Evolutionary conservation across 1,140 invertebrate species (phyloP).

Genomic region (Spodoptera frugiperda): DNA sequence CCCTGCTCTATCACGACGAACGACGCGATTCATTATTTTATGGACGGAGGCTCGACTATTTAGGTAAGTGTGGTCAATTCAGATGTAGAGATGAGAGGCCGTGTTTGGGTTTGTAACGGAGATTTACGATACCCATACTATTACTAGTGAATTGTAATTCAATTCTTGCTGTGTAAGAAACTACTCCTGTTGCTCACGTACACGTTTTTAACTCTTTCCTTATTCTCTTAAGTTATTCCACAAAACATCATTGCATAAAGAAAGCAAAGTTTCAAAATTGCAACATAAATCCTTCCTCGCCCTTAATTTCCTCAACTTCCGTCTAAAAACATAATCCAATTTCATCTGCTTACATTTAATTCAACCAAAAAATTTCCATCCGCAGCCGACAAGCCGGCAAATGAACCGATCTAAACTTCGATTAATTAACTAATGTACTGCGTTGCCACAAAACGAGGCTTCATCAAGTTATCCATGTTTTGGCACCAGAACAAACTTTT

Average conservation of each 20-base stretch:
- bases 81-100: neutral
- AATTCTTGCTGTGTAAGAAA: too few species aligned
- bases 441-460: conserved; percentile 26
- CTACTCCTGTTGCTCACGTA: too few species aligned
- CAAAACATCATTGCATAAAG: neutral
- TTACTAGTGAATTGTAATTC: too few species aligned
- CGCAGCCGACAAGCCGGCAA: neutral
- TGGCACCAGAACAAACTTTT: conserved; percentile 29
- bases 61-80: neutral
- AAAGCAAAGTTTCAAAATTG: conserved; percentile 2
- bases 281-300: neutral
- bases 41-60: conserved; percentile 4
- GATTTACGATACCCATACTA: too few species aligned
- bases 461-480: conserved; percentile 39
- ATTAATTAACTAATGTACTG: conserved; percentile 41
- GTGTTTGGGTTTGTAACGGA: neutral
- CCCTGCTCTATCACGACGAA: conserved; percentile 8
- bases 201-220: too few species aligned
- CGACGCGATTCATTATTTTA: conserved; percentile 21
- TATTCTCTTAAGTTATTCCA: too few species aligned
- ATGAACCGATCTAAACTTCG: conserved; percentile 39
- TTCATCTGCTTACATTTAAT: conserved; percentile 17
- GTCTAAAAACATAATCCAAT: conserved; percentile 3
- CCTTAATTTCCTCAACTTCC: conserved; percentile 26
- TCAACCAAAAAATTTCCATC: conserved; percentile 16